phyloP scores from a whole-genome alignment of 2,113 vertebrate species.

The Pseudonaja textilis region DNA sequence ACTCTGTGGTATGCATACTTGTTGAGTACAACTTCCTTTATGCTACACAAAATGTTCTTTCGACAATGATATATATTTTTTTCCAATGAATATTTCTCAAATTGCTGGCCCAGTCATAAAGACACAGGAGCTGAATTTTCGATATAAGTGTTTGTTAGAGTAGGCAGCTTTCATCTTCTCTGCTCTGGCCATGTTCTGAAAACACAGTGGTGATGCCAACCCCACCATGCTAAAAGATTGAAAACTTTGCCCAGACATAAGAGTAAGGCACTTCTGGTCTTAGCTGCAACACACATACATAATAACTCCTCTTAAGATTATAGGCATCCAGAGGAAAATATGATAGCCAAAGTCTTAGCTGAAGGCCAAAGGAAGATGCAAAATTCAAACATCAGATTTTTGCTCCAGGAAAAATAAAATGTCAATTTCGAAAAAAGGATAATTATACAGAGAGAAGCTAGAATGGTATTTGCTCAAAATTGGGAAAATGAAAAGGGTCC shows the following conservation, averaged over 20 bases:
- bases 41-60: neutral
- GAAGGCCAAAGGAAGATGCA: neutral
- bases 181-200: neutral
- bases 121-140: neutral
- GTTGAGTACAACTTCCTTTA: neutral
- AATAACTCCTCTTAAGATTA: neutral
- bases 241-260: neutral
- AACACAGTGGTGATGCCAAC: neutral
- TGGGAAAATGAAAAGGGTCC: no score
- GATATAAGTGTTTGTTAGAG: neutral
- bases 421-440: neutral
- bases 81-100: neutral
- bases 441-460: neutral
- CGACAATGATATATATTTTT: neutral
- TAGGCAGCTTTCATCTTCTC: neutral
- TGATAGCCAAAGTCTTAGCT: neutral
- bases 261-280: neutral
- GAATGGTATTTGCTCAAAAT: no score
- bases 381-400: neutral
- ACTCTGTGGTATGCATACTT: neutral
- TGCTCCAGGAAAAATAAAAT: neutral
- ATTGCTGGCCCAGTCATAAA: neutral
- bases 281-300: neutral
- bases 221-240: neutral
- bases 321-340: neutral